A percentile compares a stretch with the other conserved stretches of the same genome.
These are phyloP conservation scores for Haemorhous mexicanus DNA, from an alignment of 2,113 vertebrate genomes.

Conservation along the genomic window DNA sequence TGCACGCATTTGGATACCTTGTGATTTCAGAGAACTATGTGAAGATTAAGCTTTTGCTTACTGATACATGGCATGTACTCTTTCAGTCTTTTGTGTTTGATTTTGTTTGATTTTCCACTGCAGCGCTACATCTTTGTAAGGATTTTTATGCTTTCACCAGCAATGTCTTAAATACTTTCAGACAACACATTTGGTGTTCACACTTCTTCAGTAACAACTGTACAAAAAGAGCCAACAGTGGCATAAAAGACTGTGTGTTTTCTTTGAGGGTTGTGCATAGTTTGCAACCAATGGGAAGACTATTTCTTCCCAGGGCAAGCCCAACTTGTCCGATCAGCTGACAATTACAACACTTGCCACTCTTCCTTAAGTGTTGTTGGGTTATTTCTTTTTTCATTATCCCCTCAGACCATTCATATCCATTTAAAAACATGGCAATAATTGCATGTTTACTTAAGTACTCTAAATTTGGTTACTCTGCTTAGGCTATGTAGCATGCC, in stretches of 20 bases:
- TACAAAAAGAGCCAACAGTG: slow-evolving; percentile 65
- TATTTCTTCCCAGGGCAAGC: slow-evolving; percentile 41
- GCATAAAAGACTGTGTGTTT: slow-evolving; percentile 61
- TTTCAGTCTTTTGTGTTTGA: slow-evolving; percentile 74
- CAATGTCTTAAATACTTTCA: slow-evolving; percentile 75
- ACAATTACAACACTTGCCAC: slow-evolving; percentile 35
- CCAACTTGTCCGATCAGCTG: slow-evolving; percentile 34
- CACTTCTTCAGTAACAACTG: slow-evolving; percentile 64
- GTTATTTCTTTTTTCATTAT: slow-evolving; percentile 28
- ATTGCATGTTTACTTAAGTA: slow-evolving; percentile 59
- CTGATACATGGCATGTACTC: slow-evolving; percentile 78
- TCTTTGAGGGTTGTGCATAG: slow-evolving; percentile 45
- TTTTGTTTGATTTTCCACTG: slow-evolving; percentile 78
- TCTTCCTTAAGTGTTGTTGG: slow-evolving; percentile 23
- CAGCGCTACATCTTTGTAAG: slow-evolving; percentile 66
- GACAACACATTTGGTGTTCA: slow-evolving; percentile 73
- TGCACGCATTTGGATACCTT: slow-evolving; percentile 81
- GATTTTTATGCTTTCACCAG: slow-evolving; percentile 77
- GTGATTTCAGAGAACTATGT: slow-evolving; percentile 78
- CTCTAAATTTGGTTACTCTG: slow-evolving; percentile 51
- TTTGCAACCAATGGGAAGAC: slow-evolving; percentile 54
- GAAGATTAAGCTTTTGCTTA: slow-evolving; percentile 80
- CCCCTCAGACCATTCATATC: slow-evolving; percentile 40
- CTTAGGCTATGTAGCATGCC: slow-evolving; percentile 58
- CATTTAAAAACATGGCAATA: slow-evolving; percentile 63